Evolutionary conservation across 2,888 invertebrate genomes (phyloP), one percentile per base, ranked within the genome.

Genomic region (Tromatobia lineatoria): DNA sequence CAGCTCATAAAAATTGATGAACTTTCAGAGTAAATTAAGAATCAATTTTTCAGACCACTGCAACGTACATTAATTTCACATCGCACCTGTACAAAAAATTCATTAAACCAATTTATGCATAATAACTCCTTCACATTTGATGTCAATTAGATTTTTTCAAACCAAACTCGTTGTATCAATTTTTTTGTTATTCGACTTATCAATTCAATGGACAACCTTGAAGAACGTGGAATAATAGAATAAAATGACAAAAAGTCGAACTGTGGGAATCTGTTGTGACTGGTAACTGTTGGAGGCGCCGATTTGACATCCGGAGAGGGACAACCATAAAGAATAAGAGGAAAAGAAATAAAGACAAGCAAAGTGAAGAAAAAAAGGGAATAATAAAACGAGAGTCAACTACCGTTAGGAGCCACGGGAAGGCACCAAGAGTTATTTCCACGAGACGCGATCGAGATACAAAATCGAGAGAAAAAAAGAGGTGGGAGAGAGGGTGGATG

Each of bases 371-470:
- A 64, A 4, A 10, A 34, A 61, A 23, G 20, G 18, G 50, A 57
- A 70, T 42, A 79, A 83, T 67, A 80, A 79, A 67, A 80, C 66
- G 70, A 83, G 69, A 66, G 78, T 61, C 70, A 84, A 85, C 87
- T 87, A 84, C 87, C 87, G 87, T 86, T 87, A 87, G 75, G 73
- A 83, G 70, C 78, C 78, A 83, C 79, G 82, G 52, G 67, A 71
- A 80, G 78, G 70, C 70, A 54, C 57, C 45, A 88, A 90, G 89
- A 89, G 85, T 89, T 89, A 90, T 90, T 89, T 89, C 86, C 87
- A 80, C 78, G 87, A 88, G 89, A 89, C 89, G 85, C 87, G 85
- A 86, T 86, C 85, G 82, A 75, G 83, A 83, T 83, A 83, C 82
- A 80, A 85, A 81, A 85, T 69, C 59, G 77, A 45, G 69, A 25